These are phyloP conservation scores for Macrosteles quadrilineatus DNA, from an alignment of 1,140 invertebrate genomes.

Conservation along the genomic window DNA sequence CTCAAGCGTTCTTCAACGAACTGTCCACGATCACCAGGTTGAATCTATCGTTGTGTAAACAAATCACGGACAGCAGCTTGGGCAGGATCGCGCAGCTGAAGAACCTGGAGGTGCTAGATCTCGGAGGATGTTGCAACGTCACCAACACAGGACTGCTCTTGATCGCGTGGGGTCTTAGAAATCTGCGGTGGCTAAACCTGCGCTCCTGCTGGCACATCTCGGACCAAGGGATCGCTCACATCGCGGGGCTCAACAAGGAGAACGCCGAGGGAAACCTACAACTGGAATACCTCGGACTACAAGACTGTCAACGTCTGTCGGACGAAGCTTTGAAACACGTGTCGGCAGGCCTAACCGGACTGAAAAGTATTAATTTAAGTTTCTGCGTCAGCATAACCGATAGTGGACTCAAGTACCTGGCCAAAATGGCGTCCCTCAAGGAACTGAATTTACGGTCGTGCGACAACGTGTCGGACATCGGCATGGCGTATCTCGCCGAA, in stretches of 20 bases:
- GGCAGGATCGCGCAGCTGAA: constrained; percentile 82
- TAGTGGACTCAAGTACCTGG: constrained; percentile 84
- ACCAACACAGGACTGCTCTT: constrained; percentile 83
- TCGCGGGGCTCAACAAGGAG: constrained; percentile 72
- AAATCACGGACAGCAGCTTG: constrained; percentile 85
- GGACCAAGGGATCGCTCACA: constrained; percentile 83
- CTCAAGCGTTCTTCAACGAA: constrained; percentile 75
- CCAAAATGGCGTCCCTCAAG: constrained; percentile 76
- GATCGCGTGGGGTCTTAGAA: constrained; percentile 83
- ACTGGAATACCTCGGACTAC: constrained; percentile 83
- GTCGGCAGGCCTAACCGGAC: constrained; percentile 72
- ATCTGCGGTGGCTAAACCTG: constrained; percentile 80
- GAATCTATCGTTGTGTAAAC: constrained; percentile 91
- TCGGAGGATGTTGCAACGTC: constrained; percentile 89
- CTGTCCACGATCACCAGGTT: constrained; percentile 73
- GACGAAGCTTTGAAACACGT: constrained; percentile 88
- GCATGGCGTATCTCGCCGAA: constrained; percentile 87
- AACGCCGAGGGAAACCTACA: constrained; percentile 63
- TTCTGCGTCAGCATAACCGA: constrained; percentile 94
- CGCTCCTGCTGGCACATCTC: constrained; percentile 91
- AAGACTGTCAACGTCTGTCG: constrained; percentile 91
- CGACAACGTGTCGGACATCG: constrained; percentile 91
- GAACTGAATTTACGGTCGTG: constrained; percentile 91
- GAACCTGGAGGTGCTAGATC: constrained; percentile 82
- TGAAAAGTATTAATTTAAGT: constrained; percentile 87